Percentiles rank a stretch among this genome's conserved stretches.
Evolutionary conservation across 2,113 vertebrate genomes (phyloP).

Genomic region (Pomatorhinus ruficollis): DNA sequence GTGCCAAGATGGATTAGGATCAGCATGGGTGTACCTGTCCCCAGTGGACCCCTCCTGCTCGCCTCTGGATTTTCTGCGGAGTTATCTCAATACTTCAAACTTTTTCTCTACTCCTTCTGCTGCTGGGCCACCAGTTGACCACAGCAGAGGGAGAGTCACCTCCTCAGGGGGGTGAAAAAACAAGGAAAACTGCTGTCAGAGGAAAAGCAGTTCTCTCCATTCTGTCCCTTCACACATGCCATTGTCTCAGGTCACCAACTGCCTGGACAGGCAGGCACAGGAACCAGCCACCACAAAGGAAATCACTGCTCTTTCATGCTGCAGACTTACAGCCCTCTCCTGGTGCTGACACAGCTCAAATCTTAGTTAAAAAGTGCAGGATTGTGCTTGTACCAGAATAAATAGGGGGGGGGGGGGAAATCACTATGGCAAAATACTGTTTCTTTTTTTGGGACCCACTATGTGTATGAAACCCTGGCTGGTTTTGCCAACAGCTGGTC

Average conservation of each 20-base stretch:
- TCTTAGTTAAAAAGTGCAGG: conserved; percentile 6
- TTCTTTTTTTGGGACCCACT: conserved; percentile 20
- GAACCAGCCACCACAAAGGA: background rate
- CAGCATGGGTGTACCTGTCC: background rate
- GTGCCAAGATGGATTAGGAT: background rate
- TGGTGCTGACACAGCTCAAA: background rate
- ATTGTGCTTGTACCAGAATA: background rate
- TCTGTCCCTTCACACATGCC: background rate
- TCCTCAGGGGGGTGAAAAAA: background rate
- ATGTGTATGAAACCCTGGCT: background rate
- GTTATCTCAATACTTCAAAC: background rate
- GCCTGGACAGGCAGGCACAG: background rate
- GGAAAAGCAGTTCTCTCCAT: background rate
- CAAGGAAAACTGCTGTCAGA: background rate
- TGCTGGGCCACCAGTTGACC: background rate
- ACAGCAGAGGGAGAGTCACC: background rate
- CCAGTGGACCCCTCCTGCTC: background rate
- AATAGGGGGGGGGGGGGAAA: background rate
- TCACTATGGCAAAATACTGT: background rate
- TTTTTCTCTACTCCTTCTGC: background rate
- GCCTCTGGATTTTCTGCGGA: background rate
- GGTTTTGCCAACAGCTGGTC: conserved; percentile 48
- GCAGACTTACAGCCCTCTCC: background rate
- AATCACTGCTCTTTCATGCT: background rate
- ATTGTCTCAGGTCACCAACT: background rate